A percentile compares a stretch with the other conserved stretches of the same genome.
Conservation (phyloP, 64 coral and sea anemone genomes). For the Montipora cactus region DNA sequence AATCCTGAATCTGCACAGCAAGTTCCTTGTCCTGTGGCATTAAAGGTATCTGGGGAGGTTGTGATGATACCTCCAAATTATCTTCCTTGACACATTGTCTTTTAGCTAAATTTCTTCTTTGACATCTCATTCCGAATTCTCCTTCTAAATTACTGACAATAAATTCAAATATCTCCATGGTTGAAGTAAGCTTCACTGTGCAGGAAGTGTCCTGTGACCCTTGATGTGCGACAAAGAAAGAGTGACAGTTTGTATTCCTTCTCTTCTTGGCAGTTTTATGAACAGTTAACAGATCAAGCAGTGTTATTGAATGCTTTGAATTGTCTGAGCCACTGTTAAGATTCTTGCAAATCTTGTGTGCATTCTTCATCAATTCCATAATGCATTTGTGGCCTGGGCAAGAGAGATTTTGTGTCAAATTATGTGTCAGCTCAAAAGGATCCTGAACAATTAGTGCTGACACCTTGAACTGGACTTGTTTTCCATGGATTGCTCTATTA, state of each 20-base stretch:
- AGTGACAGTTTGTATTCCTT: conserved; percentile 6
- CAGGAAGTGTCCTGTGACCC: neutral
- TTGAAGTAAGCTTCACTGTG: neutral
- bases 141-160: conserved; percentile 14
- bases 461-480: conserved; percentile 57
- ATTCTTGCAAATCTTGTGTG: conserved; percentile 26
- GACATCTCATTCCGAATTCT: conserved; percentile 30
- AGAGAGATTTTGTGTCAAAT: conserved; percentile 83
- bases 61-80: neutral
- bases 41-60: neutral
- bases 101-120: conserved; percentile 1
- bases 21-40: neutral
- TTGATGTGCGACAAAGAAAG: conserved; percentile 36
- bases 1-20: neutral
- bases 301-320: neutral
- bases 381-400: conserved; percentile 58
- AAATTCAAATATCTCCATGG: neutral
- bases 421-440: conserved; percentile 94
- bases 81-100: neutral
- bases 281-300: conserved; percentile 26
- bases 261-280: conserved; percentile 18
- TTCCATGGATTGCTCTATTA: neutral
- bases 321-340: neutral
- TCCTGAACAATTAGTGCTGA: conserved; percentile 91
- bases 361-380: conserved; percentile 78